Percentiles rank a stretch among this genome's conserved stretches.
Conservation (phyloP, 2,797 vertebrate species). For the Rhabdophis nuchalis region DNA sequence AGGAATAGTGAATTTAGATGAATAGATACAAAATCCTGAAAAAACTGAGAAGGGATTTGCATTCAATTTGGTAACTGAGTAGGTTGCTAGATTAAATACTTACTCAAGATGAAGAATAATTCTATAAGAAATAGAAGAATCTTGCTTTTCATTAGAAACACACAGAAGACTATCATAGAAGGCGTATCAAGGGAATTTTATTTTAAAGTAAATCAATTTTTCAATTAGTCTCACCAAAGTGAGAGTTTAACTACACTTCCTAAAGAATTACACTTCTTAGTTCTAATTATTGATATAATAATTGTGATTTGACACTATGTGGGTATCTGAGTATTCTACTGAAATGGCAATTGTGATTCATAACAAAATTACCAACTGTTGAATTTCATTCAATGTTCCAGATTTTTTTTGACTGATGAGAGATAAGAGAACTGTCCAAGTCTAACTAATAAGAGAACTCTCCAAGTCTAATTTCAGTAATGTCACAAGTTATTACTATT, state of each 20-base stretch:
- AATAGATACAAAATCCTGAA: neutral
- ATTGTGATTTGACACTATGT: neutral
- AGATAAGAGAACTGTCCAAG: neutral
- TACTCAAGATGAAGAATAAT: neutral
- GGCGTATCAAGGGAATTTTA: neutral
- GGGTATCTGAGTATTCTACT: neutral
- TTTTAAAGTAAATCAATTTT: neutral
- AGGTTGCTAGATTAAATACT: neutral
- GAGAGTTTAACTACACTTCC: neutral
- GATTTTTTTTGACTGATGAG: neutral
- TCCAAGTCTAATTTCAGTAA: neutral
- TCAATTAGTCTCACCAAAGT: neutral
- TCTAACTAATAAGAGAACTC: neutral
- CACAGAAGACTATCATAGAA: neutral
- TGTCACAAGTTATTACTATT: neutral
- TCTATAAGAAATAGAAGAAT: neutral
- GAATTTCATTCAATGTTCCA: neutral
- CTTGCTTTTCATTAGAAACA: neutral
- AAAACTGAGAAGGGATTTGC: too few relatives aligned
- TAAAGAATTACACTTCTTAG: neutral
- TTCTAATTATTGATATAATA: neutral
- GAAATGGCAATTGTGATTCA: neutral
- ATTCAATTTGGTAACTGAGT: neutral
- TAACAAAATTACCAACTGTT: neutral
- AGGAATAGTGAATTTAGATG: neutral